Percentiles rank a stretch among this genome's conserved stretches.
These are phyloP conservation scores for Malthinus seriepunctatus DNA, from an alignment of 2,888 invertebrate species.

Conservation along the genomic window DNA sequence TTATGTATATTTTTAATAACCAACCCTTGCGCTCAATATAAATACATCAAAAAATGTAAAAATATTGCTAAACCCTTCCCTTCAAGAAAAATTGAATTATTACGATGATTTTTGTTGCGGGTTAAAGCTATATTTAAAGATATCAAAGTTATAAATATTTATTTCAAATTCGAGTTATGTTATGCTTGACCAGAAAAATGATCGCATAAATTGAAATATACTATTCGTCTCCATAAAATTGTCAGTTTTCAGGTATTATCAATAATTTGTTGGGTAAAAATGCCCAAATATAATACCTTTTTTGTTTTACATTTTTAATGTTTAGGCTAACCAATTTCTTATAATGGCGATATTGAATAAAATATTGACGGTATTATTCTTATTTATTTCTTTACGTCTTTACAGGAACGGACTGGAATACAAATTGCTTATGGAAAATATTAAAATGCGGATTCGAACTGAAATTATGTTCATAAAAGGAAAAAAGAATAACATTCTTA, in stretches of 20 bases:
- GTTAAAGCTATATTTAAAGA: conserved; percentile 25
- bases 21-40: conserved; percentile 13
- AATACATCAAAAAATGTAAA: not conserved
- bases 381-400: not conserved
- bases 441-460: no score
- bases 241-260: conserved; percentile 41
- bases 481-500: no score
- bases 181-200: conserved; percentile 29
- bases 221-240: conserved; percentile 36
- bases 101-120: conserved; percentile 20
- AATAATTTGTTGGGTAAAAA: conserved; percentile 37
- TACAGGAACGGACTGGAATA: no score
- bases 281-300: conserved; percentile 15
- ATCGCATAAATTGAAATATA: conserved; percentile 19
- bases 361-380: not conserved
- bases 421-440: no score
- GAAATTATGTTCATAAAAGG: no score
- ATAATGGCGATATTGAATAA: not conserved
- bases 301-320: conserved; percentile 19
- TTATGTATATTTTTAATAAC: conserved; percentile 1
- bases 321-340: not conserved
- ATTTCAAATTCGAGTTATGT: conserved; percentile 31
- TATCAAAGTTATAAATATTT: conserved; percentile 31
- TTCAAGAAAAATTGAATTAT: conserved; percentile 26
- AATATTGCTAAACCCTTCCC: conserved; percentile 3